Conservation (phyloP, 2,888 invertebrate genomes). For the Drosophila vallismaia region DNA sequence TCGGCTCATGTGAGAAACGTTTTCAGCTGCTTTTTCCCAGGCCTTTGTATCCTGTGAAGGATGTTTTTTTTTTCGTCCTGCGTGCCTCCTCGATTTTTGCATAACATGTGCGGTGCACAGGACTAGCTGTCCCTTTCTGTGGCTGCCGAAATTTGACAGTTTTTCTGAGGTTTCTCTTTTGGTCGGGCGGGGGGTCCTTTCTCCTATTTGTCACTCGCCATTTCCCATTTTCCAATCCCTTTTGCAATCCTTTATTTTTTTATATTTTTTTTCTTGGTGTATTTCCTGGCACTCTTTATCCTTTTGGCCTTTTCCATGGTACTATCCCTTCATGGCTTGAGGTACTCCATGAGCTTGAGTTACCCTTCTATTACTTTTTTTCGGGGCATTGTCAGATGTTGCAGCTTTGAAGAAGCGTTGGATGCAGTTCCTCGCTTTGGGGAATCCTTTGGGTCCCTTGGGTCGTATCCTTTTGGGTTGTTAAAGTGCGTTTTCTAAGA, state of each 20-base stretch:
- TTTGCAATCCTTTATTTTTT: not conserved
- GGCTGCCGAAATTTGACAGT: not conserved
- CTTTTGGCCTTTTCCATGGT: not conserved
- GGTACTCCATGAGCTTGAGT: not conserved
- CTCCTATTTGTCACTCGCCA: too few relatives aligned
- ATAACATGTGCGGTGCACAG: not conserved
- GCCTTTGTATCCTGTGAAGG: not conserved
- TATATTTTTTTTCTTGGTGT: not conserved
- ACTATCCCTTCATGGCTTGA: too few relatives aligned
- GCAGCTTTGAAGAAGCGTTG: not conserved
- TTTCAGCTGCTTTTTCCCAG: too few relatives aligned
- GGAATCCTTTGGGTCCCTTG: too few relatives aligned
- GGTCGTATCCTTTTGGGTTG: too few relatives aligned
- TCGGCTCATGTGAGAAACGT: too few relatives aligned
- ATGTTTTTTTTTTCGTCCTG: too few relatives aligned
- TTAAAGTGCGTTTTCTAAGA: too few relatives aligned
- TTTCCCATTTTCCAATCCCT: too few relatives aligned
- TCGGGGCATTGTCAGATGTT: not conserved
- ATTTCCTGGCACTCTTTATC: not conserved
- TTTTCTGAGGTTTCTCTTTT: not conserved
- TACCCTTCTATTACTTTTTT: not conserved
- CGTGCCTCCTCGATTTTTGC: not conserved
- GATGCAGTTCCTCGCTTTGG: not conserved
- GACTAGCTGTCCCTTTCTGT: conserved; percentile 8
- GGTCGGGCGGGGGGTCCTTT: not conserved